phyloP scores from a whole-genome alignment of 2,888 invertebrate genomes.

The Heliconius erato region DNA sequence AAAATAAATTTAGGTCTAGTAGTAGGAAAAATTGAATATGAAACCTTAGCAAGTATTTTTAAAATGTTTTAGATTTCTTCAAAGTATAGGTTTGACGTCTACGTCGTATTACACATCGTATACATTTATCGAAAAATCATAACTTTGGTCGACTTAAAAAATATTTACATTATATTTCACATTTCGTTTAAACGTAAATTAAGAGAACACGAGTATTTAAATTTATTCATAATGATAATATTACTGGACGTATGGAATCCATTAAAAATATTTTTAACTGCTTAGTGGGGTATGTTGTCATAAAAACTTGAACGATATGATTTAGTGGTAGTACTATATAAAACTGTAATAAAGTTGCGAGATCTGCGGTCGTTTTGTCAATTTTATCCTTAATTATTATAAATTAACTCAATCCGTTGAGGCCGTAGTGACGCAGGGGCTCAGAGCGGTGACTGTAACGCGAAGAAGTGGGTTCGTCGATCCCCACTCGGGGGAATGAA shows the following conservation, averaged over 20 bases:
- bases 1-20: background rate
- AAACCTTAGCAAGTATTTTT: background rate
- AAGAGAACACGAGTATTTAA: background rate
- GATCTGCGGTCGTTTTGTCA: background rate
- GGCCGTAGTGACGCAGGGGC: too few species aligned
- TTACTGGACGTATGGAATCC: background rate
- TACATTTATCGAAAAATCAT: background rate
- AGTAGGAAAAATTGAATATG: background rate
- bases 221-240: background rate
- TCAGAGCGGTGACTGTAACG: too few species aligned
- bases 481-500: too few species aligned
- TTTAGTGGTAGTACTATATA: background rate
- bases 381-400: background rate
- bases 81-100: background rate
- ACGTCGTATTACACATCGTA: background rate
- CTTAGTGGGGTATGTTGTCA: background rate
- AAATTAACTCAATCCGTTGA: background rate
- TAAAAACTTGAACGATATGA: background rate
- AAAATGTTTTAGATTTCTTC: background rate
- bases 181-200: background rate
- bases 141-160: background rate
- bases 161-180: background rate
- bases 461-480: too few species aligned
- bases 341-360: background rate
- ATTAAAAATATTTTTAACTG: background rate